phyloP scores from a whole-genome alignment of 2,797 vertebrate genomes.

The Rhabdophis nuchalis region DNA sequence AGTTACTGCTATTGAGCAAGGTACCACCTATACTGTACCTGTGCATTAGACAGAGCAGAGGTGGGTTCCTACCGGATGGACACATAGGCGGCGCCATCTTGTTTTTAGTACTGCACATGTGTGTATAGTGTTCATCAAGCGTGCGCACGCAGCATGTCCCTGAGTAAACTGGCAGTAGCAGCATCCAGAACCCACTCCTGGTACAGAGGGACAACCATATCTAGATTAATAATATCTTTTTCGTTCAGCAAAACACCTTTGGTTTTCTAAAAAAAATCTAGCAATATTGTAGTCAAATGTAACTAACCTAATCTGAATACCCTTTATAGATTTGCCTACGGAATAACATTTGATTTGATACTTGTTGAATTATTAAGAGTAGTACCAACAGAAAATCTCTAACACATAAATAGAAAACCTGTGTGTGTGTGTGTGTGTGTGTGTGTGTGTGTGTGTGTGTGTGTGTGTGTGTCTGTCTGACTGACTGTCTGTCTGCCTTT shows the following conservation, averaged over 20 bases:
- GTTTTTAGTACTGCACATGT: too few relatives aligned
- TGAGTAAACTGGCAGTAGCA: too few relatives aligned
- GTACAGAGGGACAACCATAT: constrained; percentile 41
- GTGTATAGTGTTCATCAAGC: too few relatives aligned
- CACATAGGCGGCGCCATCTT: too few relatives aligned
- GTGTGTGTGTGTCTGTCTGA: background rate
- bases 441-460: constrained; percentile 1
- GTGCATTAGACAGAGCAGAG: too few relatives aligned
- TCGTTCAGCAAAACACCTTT: constrained; percentile 48
- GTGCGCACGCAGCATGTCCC: too few relatives aligned
- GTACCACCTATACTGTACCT: too few relatives aligned
- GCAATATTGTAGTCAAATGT: constrained; percentile 44
- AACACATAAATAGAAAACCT: constrained; percentile 63
- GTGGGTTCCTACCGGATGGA: too few relatives aligned
- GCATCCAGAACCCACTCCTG: too few relatives aligned
- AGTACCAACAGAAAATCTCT: constrained; percentile 60
- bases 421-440: background rate
- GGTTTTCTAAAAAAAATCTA: constrained; percentile 46
- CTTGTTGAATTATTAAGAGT: constrained; percentile 65
- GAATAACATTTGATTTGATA: constrained; percentile 63
- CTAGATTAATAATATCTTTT: constrained; percentile 54
- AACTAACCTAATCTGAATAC: constrained; percentile 58
- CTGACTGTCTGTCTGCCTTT: background rate
- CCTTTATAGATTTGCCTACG: constrained; percentile 55
- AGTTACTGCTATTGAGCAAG: too few relatives aligned